These are phyloP conservation scores for Beroe forskalii DNA, from an alignment of 37 sponge, comb jelly and placozoan species.

Conservation along the genomic window DNA sequence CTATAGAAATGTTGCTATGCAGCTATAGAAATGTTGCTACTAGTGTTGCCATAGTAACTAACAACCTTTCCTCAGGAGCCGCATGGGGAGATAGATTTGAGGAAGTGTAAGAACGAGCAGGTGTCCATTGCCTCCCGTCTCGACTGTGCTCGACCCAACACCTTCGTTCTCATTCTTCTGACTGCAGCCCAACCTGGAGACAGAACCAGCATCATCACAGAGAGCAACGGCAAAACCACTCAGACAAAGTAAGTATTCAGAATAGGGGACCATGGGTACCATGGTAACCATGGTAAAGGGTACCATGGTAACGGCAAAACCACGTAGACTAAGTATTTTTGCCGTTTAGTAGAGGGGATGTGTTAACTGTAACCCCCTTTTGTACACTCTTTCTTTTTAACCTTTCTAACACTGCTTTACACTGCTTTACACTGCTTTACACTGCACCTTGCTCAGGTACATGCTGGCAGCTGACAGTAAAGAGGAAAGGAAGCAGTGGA, in stretches of 20 bases:
- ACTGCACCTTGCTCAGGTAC: conserved; percentile 48
- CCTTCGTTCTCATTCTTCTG: conserved; percentile 38
- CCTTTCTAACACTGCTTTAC: too few species aligned
- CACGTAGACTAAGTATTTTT: too few species aligned
- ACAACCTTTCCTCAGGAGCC: conserved; percentile 1
- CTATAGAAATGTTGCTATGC: too few species aligned
- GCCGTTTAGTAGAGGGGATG: too few species aligned
- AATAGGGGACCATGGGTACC: too few species aligned
- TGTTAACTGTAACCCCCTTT: too few species aligned
- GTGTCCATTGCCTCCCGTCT: conserved; percentile 42
- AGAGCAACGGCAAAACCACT: conserved; percentile 58
- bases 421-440: too few species aligned
- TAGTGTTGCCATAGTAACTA: too few species aligned
- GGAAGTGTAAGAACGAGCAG: conserved; percentile 11
- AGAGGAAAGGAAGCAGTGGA: conserved; percentile 62
- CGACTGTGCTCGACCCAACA: conserved; percentile 62
- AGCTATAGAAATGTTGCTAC: too few species aligned
- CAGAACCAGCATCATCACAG: conserved; percentile 44
- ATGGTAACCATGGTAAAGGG: too few species aligned
- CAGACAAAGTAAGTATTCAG: conserved; percentile 56
- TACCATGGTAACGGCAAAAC: too few species aligned
- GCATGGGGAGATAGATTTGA: conserved; percentile 47
- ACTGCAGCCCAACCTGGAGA: conserved; percentile 36
- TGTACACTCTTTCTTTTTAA: too few species aligned
- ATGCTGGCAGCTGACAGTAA: conserved; percentile 28